Conservation (phyloP, 1,140 invertebrate species). For the Euglossa dilemma region DNA sequence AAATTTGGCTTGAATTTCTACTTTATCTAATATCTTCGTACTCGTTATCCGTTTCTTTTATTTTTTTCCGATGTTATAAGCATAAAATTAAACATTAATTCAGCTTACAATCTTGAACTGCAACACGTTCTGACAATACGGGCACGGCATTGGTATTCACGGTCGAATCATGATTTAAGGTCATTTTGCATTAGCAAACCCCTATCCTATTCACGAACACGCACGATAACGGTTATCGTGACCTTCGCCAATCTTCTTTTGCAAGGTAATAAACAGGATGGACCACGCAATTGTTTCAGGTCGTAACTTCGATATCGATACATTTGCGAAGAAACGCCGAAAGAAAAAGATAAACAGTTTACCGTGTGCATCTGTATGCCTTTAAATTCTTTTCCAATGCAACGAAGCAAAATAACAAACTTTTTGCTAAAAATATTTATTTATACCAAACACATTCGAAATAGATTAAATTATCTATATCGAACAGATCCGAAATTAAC, state of each 20-base stretch:
- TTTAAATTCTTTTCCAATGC: no score
- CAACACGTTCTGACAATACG: constrained; percentile 17
- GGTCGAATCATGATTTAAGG: constrained; percentile 10
- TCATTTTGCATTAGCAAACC: constrained; percentile 9
- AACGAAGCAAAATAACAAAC: no score
- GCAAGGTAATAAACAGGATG: not conserved
- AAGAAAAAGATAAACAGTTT: no score
- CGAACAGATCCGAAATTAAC: not conserved
- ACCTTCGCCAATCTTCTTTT: not conserved
- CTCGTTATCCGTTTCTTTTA: not conserved
- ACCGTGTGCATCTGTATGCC: no score
- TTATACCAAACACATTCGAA: no score
- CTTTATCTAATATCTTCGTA: not conserved
- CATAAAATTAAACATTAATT: not conserved
- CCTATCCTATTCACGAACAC: constrained; percentile 44
- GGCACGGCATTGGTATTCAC: constrained; percentile 43
- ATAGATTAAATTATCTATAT: no score
- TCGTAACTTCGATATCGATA: no score
- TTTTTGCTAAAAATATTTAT: no score
- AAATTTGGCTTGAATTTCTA: not conserved
- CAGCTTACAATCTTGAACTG: constrained; percentile 5
- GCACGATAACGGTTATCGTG: constrained; percentile 11
- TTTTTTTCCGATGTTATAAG: not conserved
- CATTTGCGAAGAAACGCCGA: no score
- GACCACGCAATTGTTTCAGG: no score